Evolutionary conservation across 2,113 vertebrate species (phyloP).

Genomic region (Abramis brama): DNA sequence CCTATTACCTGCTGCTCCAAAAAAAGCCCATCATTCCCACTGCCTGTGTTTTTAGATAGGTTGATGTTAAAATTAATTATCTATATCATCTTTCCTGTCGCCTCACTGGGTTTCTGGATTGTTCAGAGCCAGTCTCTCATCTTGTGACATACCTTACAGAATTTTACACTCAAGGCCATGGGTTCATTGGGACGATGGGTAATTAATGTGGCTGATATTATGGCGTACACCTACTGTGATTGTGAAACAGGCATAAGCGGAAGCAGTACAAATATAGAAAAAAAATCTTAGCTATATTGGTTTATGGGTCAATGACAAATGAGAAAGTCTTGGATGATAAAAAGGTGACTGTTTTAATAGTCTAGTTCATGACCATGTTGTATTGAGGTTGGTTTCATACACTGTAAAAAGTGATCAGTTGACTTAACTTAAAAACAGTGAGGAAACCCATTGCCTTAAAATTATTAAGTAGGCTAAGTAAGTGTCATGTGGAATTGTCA

Average conservation of each 20-base stretch:
- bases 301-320: slow-evolving; percentile 20
- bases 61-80: slow-evolving; percentile 20
- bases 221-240: neutral
- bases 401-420: neutral
- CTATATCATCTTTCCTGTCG: neutral
- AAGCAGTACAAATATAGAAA: neutral
- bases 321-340: neutral
- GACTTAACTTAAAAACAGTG: too few relatives aligned
- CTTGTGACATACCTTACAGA: neutral
- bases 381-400: neutral
- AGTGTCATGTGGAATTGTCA: too few relatives aligned
- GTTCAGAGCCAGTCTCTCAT: slow-evolving; percentile 14
- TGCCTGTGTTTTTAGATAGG: neutral
- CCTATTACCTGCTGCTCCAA: slow-evolving; percentile 43
- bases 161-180: neutral
- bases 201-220: slow-evolving; percentile 7
- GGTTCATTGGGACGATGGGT: neutral
- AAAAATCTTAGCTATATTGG: neutral
- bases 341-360: neutral
- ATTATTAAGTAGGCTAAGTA: too few relatives aligned
- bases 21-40: slow-evolving; percentile 17
- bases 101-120: slow-evolving; percentile 13
- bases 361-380: neutral
- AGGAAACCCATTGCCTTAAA: too few relatives aligned
- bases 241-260: neutral